Percentiles rank a stretch among this genome's conserved stretches.
Evolutionary conservation across 1,140 invertebrate genomes (phyloP).

Genomic region (Armadillidium nasatum): DNA sequence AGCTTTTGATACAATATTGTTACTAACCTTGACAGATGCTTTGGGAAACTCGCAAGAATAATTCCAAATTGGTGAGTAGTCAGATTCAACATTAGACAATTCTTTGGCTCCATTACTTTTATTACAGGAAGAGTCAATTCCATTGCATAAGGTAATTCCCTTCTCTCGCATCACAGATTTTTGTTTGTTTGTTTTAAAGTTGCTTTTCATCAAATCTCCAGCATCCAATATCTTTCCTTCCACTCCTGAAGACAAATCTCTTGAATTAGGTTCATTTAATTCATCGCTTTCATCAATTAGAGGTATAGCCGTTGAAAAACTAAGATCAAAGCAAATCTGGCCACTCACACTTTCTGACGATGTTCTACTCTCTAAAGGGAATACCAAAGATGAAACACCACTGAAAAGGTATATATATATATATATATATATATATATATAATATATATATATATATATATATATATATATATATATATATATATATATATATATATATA

Average conservation of each 20-base stretch:
- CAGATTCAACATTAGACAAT: conserved; percentile 36
- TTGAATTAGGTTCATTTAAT: background rate
- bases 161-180: background rate
- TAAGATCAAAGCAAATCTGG: background rate
- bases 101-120: background rate
- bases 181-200: background rate
- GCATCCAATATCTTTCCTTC: background rate
- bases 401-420: background rate
- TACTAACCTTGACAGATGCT: conserved; percentile 20
- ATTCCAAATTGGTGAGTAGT: conserved; percentile 50
- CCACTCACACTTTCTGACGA: background rate
- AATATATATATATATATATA: no score
- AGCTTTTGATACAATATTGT: conserved; percentile 31
- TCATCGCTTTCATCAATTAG: background rate
- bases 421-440: no score
- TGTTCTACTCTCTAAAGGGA: background rate
- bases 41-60: conserved; percentile 42
- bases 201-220: background rate
- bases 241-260: background rate
- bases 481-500: no score
- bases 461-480: no score
- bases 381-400: background rate
- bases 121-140: background rate
- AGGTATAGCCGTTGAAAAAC: background rate
- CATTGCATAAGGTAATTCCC: background rate